Evolutionary conservation across 1,140 invertebrate genomes (phyloP), one percentile per base, ranked within the genome.

Genomic region (Phenacoccus solenopsis): DNA sequence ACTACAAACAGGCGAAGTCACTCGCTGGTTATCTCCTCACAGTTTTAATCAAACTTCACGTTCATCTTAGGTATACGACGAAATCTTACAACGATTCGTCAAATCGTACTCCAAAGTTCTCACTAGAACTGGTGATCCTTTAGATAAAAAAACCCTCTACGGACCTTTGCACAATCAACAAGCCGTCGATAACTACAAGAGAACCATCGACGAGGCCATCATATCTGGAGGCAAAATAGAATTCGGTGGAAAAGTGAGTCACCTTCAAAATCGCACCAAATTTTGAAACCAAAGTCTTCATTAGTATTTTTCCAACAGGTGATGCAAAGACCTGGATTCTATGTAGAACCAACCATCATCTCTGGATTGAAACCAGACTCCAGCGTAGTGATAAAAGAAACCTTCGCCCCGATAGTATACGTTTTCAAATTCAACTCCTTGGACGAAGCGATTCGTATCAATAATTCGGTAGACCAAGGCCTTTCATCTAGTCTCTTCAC

Each of bases 401-500:
- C 96, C 59, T 99, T 99, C 81, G 97, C 94, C 4, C 97, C 97
- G 1, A 98, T 99, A 78, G 93, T 98, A 0, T 99, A 98, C 79
- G 86, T 94, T 71, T 78, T 99, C 0, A 93, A 96, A 78, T 84
- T 86, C 21, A 81, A 87, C 13, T 87, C 82, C 74, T 77, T 98
- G 0, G 87, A 98, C 64, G 90, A 98, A 76, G 96, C 91, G 12
- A 95, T 99, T 74, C 75, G 78, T 56, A 88, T 89, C 82, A 99
- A 99, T 78, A 99, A 99, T 78, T 89, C 90, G 78, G 96, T 98
- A 0, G 88, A 93, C 28, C 96, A 99, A 83, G 97, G 97, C 22
- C 81, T 99, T 0, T 97, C 95, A 0, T 97, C 94, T 25, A 94
- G 93, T 76, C 79, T 99, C 0, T 99, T 99, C 78, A 98, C 96